Base-by-base conservation (phyloP, 1,140 invertebrate species). In the Temnothorax curvispinosus region DNA sequence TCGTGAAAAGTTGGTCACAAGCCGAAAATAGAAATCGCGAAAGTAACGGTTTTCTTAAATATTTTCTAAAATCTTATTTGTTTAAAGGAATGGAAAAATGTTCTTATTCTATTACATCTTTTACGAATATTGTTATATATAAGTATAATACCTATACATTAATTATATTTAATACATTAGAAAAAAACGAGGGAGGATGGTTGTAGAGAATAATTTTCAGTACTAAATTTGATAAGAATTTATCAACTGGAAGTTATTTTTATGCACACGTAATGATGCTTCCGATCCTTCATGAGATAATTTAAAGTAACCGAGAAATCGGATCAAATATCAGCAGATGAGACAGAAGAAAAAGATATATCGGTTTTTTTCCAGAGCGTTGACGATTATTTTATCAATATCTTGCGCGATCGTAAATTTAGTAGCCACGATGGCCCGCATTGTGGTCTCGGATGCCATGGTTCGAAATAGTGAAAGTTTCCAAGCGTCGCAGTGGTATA, bases 401-500 rank as follows among this genome's bases (percentile, higher is more conserved):
- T 60, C 52, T 82, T 44, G 65, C 27, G 47, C 21, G 44, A 65
- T 75, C 65, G 64, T 67, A 65, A 65, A 75, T 87, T 87, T 13
- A n/a, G 54, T 52, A 47, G 35, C 38, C 18, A n/a, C 15, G 72
- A 72, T 52, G 4, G 35, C 35, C n/a, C 41, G 65, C 11, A 54
- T 80, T 38, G 38, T 74, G 56, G 54, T 52, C 27, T 27, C 21
- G 69, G 27, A 72, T 65, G 58, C 13, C 58, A 7, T 21, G 27
- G 60, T 9, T 67, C 58, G 58, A 78, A 85, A 88, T 27, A 81
- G 69, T 88, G 52, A 84, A 87, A 72, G 76, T 86, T 74, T 58
- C 52, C 64, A 9, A 56, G 64, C 50, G 41, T 32, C 11, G 11
- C 18, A 82, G 13, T 15, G 52, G 27, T 65, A 35, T 44, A 71